phyloP scores from a whole-genome alignment of 2,113 vertebrate genomes.

The Anser cygnoides region DNA sequence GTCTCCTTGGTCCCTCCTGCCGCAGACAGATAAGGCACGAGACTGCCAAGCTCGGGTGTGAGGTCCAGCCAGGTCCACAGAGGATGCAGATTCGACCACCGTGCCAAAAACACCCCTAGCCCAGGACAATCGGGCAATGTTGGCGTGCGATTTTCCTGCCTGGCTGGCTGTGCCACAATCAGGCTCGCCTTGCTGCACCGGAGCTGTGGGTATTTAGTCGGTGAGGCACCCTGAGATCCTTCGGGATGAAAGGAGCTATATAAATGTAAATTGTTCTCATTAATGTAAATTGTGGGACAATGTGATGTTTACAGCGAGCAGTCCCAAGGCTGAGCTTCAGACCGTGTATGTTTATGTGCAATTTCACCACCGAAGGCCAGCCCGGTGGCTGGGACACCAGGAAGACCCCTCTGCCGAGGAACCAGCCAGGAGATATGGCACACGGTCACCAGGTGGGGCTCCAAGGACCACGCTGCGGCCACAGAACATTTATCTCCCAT shows the following conservation, averaged over 20 bases:
- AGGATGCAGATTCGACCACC: background rate
- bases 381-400: background rate
- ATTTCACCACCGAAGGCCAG: background rate
- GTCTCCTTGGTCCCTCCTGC: background rate
- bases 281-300: constrained; percentile 47
- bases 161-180: background rate
- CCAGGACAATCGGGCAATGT: fast-evolving
- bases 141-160: background rate
- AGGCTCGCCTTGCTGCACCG: background rate
- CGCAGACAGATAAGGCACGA: background rate
- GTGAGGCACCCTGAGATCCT: constrained; percentile 13
- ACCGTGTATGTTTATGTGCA: background rate
- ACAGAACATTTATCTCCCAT: background rate
- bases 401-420: background rate
- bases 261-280: constrained; percentile 60
- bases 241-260: constrained; percentile 56
- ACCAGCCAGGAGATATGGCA: background rate
- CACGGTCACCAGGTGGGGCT: background rate
- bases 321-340: constrained; percentile 21
- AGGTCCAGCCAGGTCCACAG: background rate
- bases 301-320: background rate
- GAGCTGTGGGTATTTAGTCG: background rate
- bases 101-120: background rate
- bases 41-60: background rate
- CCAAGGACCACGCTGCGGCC: background rate